Percentiles rank a stretch among this genome's conserved stretches.
phyloP scores from a whole-genome alignment of 2,113 vertebrate genomes.

The Morone saxatilis region DNA sequence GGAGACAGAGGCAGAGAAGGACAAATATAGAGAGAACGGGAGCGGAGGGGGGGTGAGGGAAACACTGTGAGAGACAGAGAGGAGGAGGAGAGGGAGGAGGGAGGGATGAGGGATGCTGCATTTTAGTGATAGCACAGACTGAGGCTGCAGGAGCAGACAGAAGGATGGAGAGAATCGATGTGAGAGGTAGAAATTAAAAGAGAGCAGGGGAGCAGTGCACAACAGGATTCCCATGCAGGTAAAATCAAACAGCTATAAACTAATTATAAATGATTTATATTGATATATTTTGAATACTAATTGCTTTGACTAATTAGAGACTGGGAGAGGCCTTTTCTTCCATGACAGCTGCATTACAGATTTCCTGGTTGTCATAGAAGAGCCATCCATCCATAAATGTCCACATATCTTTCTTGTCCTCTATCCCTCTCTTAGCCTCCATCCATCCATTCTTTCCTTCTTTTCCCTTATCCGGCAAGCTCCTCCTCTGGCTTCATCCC shows the following conservation, averaged over 20 bases:
- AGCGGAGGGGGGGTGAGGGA: constrained; percentile 30
- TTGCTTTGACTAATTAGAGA: constrained; percentile 29
- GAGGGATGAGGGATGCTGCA: constrained; percentile 63
- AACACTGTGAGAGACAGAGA: constrained; percentile 34
- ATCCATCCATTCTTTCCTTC: constrained; percentile 19
- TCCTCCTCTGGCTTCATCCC: constrained; percentile 47
- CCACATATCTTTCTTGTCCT: background rate
- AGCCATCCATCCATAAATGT: constrained; percentile 18
- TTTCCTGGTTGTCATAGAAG: constrained; percentile 35
- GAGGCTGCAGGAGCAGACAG: constrained; percentile 68
- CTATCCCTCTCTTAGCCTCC: background rate
- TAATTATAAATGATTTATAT: background rate
- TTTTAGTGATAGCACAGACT: constrained; percentile 74
- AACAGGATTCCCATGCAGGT: constrained; percentile 61
- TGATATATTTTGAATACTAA: constrained; percentile 19
- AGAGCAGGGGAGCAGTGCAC: constrained; percentile 32
- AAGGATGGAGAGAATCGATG: constrained; percentile 57
- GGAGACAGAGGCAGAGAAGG: constrained; percentile 41
- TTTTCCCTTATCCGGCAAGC: constrained; percentile 11
- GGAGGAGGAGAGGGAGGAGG: constrained; percentile 34
- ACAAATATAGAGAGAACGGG: constrained; percentile 59
- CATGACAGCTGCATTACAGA: constrained; percentile 14
- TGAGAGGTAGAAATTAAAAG: constrained; percentile 56
- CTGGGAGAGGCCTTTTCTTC: constrained; percentile 30
- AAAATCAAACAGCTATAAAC: constrained; percentile 40